A percentile compares a stretch with the other conserved stretches of the same genome.
phyloP scores from a whole-genome alignment of 2,797 vertebrate genomes.

The Meriones psammophilus region DNA sequence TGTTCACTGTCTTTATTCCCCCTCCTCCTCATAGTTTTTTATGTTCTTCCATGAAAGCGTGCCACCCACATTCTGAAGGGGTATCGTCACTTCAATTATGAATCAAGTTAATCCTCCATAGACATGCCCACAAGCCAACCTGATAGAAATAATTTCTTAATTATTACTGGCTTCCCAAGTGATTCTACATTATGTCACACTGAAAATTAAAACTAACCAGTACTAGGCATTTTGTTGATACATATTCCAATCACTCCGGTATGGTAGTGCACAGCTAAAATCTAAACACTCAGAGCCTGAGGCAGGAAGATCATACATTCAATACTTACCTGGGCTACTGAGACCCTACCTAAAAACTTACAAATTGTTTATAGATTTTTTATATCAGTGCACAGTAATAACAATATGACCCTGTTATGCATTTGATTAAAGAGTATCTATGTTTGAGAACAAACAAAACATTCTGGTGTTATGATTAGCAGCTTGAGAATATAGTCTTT shows the following conservation, averaged over 20 bases:
- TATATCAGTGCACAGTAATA: background rate
- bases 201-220: background rate
- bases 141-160: background rate
- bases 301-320: background rate
- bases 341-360: background rate
- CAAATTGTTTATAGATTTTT: slow-evolving; percentile 31
- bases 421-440: background rate
- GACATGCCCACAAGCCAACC: background rate
- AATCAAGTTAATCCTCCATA: background rate
- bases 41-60: background rate
- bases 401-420: background rate
- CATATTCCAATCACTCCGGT: background rate
- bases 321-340: background rate
- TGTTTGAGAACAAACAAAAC: background rate
- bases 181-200: background rate
- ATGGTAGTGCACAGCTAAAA: background rate
- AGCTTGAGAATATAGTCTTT: background rate
- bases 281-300: background rate
- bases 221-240: slow-evolving; percentile 3
- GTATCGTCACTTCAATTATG: background rate
- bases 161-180: background rate
- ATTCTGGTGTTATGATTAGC: slow-evolving; percentile 39
- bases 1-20: background rate
- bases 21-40: background rate
- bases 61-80: background rate